Evolutionary conservation across 2,113 vertebrate genomes (phyloP).

Genomic region (Arvicanthis niloticus): DNA sequence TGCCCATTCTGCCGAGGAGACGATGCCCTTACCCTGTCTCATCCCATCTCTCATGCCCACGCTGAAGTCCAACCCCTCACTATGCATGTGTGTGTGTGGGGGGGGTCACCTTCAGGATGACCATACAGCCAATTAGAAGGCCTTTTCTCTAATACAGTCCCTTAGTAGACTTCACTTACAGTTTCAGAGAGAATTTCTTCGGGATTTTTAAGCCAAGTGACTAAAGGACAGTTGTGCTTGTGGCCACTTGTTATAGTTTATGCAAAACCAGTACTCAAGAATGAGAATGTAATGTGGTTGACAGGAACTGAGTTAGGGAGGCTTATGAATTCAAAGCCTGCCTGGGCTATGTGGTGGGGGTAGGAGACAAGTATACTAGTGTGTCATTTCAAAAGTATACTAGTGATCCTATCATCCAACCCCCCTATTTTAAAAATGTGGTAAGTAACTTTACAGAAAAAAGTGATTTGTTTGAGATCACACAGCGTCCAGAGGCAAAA

Average conservation of each 20-base stretch:
- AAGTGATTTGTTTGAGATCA: background rate
- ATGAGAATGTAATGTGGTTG: background rate
- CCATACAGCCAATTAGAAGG: background rate
- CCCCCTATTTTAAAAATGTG: background rate
- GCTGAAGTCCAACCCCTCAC: background rate
- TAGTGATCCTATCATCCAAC: background rate
- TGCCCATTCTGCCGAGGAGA: background rate
- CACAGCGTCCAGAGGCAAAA: background rate
- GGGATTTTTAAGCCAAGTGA: slow-evolving; percentile 18
- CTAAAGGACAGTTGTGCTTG: background rate
- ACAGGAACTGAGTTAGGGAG: background rate
- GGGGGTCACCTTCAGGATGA: background rate
- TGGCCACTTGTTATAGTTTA: background rate
- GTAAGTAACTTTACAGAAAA: background rate
- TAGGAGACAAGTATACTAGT: background rate
- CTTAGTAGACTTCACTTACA: background rate
- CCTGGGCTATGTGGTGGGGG: background rate
- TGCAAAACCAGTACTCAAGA: background rate
- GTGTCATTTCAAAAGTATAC: background rate
- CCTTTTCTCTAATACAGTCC: background rate
- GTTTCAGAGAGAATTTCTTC: slow-evolving; percentile 1
- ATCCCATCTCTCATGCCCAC: background rate
- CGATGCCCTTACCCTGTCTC: background rate
- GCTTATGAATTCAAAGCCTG: background rate
- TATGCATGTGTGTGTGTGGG: no score